A percentile compares a stretch with the other conserved stretches of the same genome.
Conservation (phyloP, 2,113 vertebrate species). For the Vulpes lagopus region DNA sequence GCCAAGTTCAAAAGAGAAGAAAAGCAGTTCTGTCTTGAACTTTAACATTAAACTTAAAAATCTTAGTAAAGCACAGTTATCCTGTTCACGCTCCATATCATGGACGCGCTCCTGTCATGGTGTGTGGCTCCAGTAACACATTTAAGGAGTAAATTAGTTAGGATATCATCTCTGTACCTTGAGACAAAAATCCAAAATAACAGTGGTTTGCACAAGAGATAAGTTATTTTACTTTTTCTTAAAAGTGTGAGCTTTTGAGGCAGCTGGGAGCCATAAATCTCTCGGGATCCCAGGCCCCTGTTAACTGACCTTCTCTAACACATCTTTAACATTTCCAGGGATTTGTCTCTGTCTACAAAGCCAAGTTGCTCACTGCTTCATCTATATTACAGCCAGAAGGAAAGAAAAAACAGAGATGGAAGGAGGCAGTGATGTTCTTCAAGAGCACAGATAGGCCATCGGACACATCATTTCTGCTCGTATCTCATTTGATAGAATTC, state of each 20-base stretch:
- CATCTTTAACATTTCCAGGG: neutral
- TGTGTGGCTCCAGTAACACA: neutral
- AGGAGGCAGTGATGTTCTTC: accelerated
- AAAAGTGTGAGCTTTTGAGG: neutral
- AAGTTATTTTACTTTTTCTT: neutral
- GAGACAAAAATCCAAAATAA: neutral
- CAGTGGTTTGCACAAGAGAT: neutral
- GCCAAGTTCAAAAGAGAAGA: neutral
- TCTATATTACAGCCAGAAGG: neutral
- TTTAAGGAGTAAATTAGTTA: neutral
- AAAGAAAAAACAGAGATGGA: neutral
- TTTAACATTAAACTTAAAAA: neutral
- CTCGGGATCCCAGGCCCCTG: neutral
- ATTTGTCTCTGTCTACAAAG: neutral
- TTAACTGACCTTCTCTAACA: neutral
- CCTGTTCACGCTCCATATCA: neutral
- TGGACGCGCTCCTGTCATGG: neutral
- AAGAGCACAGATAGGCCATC: neutral
- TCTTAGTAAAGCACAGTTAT: neutral
- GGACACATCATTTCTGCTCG: neutral
- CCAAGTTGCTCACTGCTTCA: neutral
- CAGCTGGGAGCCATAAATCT: neutral
- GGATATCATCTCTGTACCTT: neutral
- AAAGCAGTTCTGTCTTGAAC: neutral
- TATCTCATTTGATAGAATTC: neutral